Base-by-base conservation (phyloP, 2,113 vertebrate species). In the Paedocypris sp. region DNA sequence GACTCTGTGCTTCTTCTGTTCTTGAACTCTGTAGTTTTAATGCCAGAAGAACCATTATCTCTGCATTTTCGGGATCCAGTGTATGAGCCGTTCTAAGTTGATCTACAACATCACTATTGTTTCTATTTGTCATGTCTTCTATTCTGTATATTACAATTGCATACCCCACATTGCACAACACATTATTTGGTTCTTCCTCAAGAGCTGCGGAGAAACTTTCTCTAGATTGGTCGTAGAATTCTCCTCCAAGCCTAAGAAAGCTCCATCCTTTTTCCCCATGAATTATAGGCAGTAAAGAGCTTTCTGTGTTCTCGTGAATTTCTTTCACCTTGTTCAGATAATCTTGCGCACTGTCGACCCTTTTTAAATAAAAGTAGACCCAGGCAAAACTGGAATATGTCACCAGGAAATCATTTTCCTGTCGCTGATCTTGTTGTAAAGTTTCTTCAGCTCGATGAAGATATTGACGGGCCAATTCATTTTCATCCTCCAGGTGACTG, bases 261-360 rank as follows among this genome's bases (percentile, higher is more conserved):
- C 60, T 62, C 74, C 74, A 78, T 0, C 48, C 74, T 52, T 78
- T 78, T 15, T 74, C 72, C 31, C 61, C 76, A 29, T 68, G 41
- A 20, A 75, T n/a, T 13, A 42, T 3, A 3, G 67, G 59, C 36
- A 66, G n/a, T n/a, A n/a, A n/a, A 28, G 9, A 56, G 51, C 1
- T 43, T 64, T 15, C 56, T 49, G 33, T 42, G 41, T 23, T n/a
- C n/a, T n/a, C n/a, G n/a, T n/a, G n/a, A n/a, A 74, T 66, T 5
- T 62, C 42, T 25, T 67, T 61, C 19, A 76, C 26, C 28, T 72
- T 70, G 16, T 41, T 46, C 29, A 75, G 32, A 56, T 68, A 75
- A 10, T 33, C 56, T 23, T 53, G 31, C 26, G 53, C 62, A 5
- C 70, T 52, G 8, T 22, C 12, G 11, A 52, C 25, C 6, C 63